Evolutionary conservation across 2,113 vertebrate species (phyloP).

Genomic region (Coregonus clupeaformis): DNA sequence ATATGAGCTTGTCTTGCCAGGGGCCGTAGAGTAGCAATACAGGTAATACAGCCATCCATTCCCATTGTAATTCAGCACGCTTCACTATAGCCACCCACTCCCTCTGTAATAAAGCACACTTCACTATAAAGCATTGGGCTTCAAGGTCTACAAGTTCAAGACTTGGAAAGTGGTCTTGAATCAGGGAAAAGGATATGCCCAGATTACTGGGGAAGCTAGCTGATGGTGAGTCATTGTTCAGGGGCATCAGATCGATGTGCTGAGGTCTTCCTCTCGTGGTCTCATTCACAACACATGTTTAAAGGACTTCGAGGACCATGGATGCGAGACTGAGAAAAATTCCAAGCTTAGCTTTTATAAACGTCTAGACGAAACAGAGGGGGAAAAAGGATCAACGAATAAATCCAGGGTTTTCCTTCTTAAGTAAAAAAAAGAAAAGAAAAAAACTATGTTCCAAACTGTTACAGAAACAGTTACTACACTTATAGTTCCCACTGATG

Average conservation of each 20-base stretch:
- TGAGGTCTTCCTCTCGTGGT: conserved; percentile 43
- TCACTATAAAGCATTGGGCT: conserved; percentile 24
- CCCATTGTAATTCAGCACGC: conserved; percentile 52
- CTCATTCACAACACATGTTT: conserved; percentile 58
- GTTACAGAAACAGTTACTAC: conserved; percentile 7
- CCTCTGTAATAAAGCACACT: conserved; percentile 51
- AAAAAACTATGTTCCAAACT: not conserved
- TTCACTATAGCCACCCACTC: conserved; percentile 45
- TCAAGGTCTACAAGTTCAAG: conserved; percentile 49
- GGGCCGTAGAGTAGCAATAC: conserved; percentile 32
- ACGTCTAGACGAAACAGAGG: conserved; percentile 47
- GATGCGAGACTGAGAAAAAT: conserved; percentile 14
- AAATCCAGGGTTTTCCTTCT: not conserved
- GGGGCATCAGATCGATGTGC: conserved; percentile 27
- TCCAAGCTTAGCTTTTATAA: conserved; percentile 36
- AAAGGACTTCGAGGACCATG: conserved; percentile 14
- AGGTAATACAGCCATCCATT: conserved; percentile 50
- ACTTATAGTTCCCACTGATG: conserved; percentile 7
- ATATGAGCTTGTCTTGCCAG: conserved; percentile 60
- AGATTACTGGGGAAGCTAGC: conserved; percentile 20
- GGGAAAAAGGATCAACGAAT: conserved; percentile 26
- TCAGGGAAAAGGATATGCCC: conserved; percentile 45
- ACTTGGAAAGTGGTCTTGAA: conserved; percentile 22
- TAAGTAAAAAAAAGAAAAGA: no score
- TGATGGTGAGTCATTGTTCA: conserved; percentile 32